Percentiles rank a stretch among this genome's conserved stretches.
Conservation (phyloP, 2,888 invertebrate genomes). For the Tribolium freemani region DNA sequence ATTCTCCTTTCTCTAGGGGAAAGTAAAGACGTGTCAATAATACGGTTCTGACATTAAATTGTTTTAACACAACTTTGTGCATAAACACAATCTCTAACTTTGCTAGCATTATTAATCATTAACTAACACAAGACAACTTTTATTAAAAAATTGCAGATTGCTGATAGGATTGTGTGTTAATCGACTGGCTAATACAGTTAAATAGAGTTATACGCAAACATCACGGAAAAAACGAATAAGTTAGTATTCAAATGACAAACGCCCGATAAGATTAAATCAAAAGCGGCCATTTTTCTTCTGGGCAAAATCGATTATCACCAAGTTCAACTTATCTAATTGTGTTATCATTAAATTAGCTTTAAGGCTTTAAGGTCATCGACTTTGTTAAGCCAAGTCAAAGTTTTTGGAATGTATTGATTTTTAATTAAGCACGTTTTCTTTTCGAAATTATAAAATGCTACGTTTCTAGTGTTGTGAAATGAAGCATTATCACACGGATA, state of each 20-base stretch:
- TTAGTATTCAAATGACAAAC: neutral
- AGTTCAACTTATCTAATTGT: neutral
- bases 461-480: neutral
- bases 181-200: neutral
- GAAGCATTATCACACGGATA: conserved; percentile 1
- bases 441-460: neutral
- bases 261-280: neutral
- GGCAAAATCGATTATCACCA: neutral
- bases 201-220: neutral
- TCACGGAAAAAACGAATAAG: neutral
- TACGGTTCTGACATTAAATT: neutral
- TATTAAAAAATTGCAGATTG: neutral
- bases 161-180: neutral
- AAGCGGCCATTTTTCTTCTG: neutral
- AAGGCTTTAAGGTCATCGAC: neutral
- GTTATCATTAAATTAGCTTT: neutral
- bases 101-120: neutral
- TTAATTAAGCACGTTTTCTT: neutral
- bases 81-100: neutral
- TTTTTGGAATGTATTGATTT: neutral
- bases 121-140: too few species aligned
- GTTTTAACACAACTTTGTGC: neutral
- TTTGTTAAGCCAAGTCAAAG: neutral
- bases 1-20: neutral
- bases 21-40: neutral